Conservation (phyloP, 1,140 invertebrate genomes). For the Danaus plexippus region DNA sequence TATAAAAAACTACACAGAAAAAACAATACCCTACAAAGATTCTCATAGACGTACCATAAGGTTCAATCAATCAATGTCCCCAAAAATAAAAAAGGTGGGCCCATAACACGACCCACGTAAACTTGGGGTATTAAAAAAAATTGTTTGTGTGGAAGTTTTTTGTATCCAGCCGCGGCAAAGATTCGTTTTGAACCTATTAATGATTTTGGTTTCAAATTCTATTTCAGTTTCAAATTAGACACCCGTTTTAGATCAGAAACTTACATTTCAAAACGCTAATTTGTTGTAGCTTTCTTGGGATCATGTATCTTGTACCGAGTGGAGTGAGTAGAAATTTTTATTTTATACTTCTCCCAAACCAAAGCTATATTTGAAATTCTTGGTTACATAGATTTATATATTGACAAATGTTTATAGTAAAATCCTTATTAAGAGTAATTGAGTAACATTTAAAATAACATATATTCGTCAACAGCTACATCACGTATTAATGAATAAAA, state of each 20-base stretch:
- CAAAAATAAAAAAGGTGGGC: conserved; percentile 56
- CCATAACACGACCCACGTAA: conserved; percentile 58
- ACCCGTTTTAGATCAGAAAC: conserved; percentile 27
- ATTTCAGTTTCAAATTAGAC: conserved; percentile 33
- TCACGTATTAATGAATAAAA: conserved; percentile 9
- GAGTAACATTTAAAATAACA: too few species aligned
- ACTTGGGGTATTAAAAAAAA: conserved; percentile 52
- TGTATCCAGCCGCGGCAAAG: conserved; percentile 35
- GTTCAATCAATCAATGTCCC: conserved; percentile 69
- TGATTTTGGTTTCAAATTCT: conserved; percentile 29
- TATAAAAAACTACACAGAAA: conserved; percentile 43
- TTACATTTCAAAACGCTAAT: conserved; percentile 17
- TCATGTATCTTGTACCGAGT: too few species aligned
- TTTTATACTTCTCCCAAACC: too few species aligned
- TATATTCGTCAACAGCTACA: too few species aligned
- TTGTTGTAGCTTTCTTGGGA: conserved; percentile 6
- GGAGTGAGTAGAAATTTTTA: too few species aligned
- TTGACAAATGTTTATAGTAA: too few species aligned
- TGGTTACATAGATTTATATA: too few species aligned
- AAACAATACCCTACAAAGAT: conserved; percentile 53
- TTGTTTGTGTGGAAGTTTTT: conserved; percentile 47
- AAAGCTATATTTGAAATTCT: too few species aligned
- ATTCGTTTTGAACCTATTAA: conserved; percentile 51
- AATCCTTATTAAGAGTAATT: too few species aligned
- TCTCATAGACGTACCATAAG: conserved; percentile 61